Percentiles rank a stretch among this genome's conserved stretches.
Evolutionary conservation across 2,797 vertebrate genomes (phyloP).

Genomic region (Molossus molossus): DNA sequence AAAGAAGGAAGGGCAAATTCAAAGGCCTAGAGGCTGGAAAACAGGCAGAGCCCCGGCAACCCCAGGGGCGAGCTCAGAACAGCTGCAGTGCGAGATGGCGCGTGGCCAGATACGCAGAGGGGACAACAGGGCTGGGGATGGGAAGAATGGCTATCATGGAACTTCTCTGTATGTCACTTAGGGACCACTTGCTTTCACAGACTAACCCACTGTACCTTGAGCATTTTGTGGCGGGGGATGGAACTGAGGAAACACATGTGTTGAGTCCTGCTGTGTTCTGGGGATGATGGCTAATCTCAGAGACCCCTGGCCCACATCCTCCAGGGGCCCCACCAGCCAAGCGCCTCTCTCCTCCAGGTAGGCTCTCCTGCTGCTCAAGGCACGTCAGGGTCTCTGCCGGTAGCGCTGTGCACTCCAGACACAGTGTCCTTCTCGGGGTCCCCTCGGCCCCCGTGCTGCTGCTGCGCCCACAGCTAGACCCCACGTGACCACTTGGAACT

Average conservation of each 20-base stretch:
- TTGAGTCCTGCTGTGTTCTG: not conserved
- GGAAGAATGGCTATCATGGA: too few relatives aligned
- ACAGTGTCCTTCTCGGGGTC: not conserved
- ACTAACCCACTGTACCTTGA: not conserved
- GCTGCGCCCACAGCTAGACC: not conserved
- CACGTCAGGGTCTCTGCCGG: not conserved
- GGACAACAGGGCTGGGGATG: not conserved
- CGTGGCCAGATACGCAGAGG: not conserved
- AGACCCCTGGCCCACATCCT: not conserved
- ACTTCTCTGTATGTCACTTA: not conserved
- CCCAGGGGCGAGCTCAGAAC: not conserved
- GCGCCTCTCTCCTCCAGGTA: not conserved
- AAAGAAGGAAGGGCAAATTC: constrained; percentile 10
- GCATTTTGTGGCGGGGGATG: not conserved
- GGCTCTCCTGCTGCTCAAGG: not conserved
- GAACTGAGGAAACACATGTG: not conserved
- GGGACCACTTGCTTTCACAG: not conserved
- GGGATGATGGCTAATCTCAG: not conserved
- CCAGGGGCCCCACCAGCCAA: not conserved
- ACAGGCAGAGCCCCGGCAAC: not conserved
- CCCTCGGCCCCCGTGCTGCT: not conserved
- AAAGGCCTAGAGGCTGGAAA: not conserved
- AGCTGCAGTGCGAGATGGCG: not conserved
- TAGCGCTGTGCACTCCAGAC: not conserved
- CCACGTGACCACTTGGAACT: not conserved